Evolutionary conservation across 2,888 invertebrate species (phyloP).

Genomic region (Nymphalis urticae): DNA sequence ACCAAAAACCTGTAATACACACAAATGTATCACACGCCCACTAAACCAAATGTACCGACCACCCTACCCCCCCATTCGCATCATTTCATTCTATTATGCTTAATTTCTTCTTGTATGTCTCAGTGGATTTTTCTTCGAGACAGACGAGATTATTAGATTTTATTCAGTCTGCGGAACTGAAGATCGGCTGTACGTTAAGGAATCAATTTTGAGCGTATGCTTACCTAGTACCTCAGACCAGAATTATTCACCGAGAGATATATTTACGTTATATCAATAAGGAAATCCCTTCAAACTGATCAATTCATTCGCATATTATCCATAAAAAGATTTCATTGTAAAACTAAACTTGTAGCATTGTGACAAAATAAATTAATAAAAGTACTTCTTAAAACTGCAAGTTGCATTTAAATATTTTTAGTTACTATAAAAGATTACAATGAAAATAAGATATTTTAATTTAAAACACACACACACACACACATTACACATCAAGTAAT

Average conservation of each 20-base stretch:
- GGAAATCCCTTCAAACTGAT: too few species aligned
- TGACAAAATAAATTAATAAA: too few species aligned
- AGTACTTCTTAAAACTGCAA: too few species aligned
- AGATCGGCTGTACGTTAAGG: constrained; percentile 42
- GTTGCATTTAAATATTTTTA: too few species aligned
- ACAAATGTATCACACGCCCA: constrained; percentile 4
- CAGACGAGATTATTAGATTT: constrained; percentile 68
- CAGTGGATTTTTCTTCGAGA: constrained; percentile 61
- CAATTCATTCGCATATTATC: too few species aligned
- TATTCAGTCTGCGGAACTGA: constrained; percentile 60
- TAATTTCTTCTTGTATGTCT: constrained; percentile 69
- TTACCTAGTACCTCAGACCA: neutral
- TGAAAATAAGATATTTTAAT: neutral
- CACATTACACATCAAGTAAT: constrained; percentile 1
- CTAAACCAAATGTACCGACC: constrained; percentile 10
- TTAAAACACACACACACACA: neutral
- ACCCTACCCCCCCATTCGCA: constrained; percentile 44
- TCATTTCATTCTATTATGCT: constrained; percentile 67
- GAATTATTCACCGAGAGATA: neutral
- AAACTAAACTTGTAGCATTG: neutral
- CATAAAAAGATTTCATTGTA: neutral
- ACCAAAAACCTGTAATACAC: neutral
- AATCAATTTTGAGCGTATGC: constrained; percentile 33
- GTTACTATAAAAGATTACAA: too few species aligned
- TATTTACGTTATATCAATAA: too few species aligned